phyloP scores from a whole-genome alignment of 2,113 vertebrate genomes.

The Boulengeromyrus knoepffleri region DNA sequence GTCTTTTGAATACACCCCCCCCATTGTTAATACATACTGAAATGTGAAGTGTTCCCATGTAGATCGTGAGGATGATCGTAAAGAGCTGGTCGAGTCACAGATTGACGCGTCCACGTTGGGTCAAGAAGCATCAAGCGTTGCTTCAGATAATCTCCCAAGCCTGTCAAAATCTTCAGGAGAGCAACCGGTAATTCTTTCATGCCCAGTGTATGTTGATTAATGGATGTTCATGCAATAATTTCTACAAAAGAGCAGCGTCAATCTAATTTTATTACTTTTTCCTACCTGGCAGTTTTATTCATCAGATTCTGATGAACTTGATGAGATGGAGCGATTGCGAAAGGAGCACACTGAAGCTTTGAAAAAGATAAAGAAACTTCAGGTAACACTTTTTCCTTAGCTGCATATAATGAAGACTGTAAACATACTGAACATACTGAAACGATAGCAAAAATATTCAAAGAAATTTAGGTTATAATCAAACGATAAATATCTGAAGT shows the following conservation, averaged over 20 bases:
- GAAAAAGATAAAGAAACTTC: conserved; percentile 69
- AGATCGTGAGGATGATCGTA: conserved; percentile 73
- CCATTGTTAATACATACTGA: neutral
- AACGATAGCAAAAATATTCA: neutral
- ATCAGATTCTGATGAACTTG: conserved; percentile 61
- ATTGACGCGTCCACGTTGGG: conserved; percentile 43
- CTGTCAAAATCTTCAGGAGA: conserved; percentile 52
- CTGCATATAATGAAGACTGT: neutral
- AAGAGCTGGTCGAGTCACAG: conserved; percentile 64
- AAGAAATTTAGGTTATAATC: neutral
- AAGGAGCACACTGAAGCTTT: conserved; percentile 74
- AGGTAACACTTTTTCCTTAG: conserved; percentile 56
- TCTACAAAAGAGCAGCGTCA: neutral
- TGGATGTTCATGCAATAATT: neutral
- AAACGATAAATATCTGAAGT: neutral
- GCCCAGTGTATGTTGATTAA: neutral
- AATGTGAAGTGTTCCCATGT: neutral
- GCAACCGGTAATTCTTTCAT: conserved; percentile 37
- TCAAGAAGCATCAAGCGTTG: conserved; percentile 33
- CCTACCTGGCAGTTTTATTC: conserved; percentile 46
- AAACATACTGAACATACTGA: neutral
- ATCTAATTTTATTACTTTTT: neutral
- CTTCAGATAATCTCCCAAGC: conserved; percentile 45
- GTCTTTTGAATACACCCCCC: neutral
- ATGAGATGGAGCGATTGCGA: conserved; percentile 69